Evolutionary conservation across 2,113 vertebrate genomes (phyloP).

Genomic region (Micromys minutus): DNA sequence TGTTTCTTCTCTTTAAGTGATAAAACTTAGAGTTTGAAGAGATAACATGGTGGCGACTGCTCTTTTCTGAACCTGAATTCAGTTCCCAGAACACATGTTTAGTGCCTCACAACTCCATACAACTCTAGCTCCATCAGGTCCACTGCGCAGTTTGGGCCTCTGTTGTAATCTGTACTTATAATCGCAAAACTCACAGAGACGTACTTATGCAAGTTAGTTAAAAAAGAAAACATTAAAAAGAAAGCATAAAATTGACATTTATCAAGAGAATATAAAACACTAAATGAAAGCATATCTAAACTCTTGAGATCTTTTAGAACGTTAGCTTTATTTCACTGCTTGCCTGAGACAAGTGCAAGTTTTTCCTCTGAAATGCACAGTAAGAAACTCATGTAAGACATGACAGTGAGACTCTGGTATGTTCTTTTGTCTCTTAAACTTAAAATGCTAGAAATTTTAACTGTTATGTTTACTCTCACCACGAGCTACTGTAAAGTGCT

Average conservation of each 20-base stretch:
- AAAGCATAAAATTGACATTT: neutral
- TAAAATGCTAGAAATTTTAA: neutral
- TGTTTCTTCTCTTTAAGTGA: neutral
- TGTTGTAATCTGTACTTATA: neutral
- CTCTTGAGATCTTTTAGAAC: neutral
- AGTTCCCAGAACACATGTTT: neutral
- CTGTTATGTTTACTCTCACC: too few relatives aligned
- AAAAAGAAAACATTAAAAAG: neutral
- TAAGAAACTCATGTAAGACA: neutral
- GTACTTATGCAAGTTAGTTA: neutral
- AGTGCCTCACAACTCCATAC: neutral
- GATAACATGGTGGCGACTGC: too few relatives aligned
- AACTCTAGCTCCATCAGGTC: neutral
- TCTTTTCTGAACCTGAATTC: neutral
- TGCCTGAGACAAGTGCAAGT: neutral
- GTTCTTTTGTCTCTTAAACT: neutral
- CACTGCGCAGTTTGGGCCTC: neutral
- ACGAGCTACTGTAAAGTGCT: accelerated
- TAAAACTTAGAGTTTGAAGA: neutral
- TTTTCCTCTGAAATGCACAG: neutral
- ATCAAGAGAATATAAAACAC: neutral
- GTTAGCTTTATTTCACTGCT: neutral
- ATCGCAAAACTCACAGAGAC: too few relatives aligned
- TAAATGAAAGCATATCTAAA: neutral
- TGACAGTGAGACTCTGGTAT: too few relatives aligned